These are phyloP conservation scores for Poecilia latipinna DNA, from an alignment of 2,113 vertebrate species.

Conservation along the genomic window DNA sequence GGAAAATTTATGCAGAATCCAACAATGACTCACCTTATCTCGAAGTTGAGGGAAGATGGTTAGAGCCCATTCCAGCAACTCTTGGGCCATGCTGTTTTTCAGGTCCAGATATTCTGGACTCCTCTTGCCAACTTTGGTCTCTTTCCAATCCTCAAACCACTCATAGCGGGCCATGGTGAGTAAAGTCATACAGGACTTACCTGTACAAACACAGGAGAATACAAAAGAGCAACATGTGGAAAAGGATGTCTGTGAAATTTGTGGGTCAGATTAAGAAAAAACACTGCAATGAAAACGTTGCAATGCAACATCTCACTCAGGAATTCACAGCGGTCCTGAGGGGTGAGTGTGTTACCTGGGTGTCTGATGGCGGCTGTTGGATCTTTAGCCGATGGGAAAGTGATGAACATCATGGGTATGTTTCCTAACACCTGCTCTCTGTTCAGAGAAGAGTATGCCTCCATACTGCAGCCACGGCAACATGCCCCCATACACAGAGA, in stretches of 20 bases:
- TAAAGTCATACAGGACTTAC: constrained; percentile 85
- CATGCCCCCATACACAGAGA: constrained; percentile 1
- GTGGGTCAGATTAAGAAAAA: not conserved
- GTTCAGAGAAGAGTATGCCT: constrained; percentile 67
- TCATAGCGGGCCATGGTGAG: constrained; percentile 85
- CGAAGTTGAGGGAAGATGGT: constrained; percentile 80
- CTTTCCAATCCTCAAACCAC: constrained; percentile 83
- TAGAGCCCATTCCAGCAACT: constrained; percentile 78
- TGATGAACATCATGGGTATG: constrained; percentile 85
- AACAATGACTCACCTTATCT: constrained; percentile 72
- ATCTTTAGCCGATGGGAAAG: constrained; percentile 84
- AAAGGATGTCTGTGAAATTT: not conserved
- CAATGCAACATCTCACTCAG: not conserved
- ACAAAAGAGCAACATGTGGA: constrained; percentile 11
- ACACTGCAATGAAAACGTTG: not conserved
- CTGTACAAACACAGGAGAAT: constrained; percentile 49
- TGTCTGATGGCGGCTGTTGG: constrained; percentile 78
- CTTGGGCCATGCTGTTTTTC: constrained; percentile 79
- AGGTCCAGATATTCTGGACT: constrained; percentile 74
- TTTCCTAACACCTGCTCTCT: constrained; percentile 77
- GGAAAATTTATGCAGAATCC: not conserved
- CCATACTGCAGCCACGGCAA: constrained; percentile 70
- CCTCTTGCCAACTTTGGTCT: constrained; percentile 70
- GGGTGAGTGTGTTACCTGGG: constrained; percentile 71
- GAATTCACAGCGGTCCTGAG: not conserved